Conservation (phyloP, 2,888 invertebrate genomes). For the Caenorhabditis doughertyi region DNA sequence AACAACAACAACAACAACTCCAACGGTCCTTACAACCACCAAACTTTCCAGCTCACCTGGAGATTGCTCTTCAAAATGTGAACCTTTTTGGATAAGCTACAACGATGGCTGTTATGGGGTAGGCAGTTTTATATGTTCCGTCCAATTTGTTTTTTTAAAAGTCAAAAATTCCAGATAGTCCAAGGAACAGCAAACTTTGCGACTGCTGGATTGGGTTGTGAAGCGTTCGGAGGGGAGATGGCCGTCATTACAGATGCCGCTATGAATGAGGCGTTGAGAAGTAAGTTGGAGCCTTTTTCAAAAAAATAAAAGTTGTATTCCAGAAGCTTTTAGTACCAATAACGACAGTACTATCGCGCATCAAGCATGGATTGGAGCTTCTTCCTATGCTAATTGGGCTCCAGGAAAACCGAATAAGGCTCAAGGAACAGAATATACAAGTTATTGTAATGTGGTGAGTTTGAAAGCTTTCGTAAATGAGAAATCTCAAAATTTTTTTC, state of each 20-base stretch:
- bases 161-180: conserved; percentile 19
- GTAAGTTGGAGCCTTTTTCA: conserved; percentile 10
- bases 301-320: not conserved
- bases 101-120: conserved; percentile 41
- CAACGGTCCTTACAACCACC: not conserved
- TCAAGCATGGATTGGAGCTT: conserved; percentile 40
- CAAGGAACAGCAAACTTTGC: conserved; percentile 20
- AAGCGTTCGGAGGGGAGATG: conserved; percentile 26
- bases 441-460: conserved; percentile 37
- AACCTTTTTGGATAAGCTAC: conserved; percentile 2
- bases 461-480: too few relatives aligned
- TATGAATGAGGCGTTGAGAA: conserved; percentile 48
- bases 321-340: conserved; percentile 44
- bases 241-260: conserved; percentile 13
- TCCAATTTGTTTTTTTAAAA: not conserved
- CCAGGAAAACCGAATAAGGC: conserved; percentile 38
- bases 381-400: conserved; percentile 33
- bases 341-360: conserved; percentile 10
- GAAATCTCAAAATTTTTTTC: too few relatives aligned
- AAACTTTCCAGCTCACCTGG: too few relatives aligned
- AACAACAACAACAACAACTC: conserved; percentile 1
- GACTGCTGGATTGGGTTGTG: conserved; percentile 4
- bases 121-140: not conserved
- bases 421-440: conserved; percentile 12
- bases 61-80: conserved; percentile 25